Base-by-base conservation (phyloP, 2,113 vertebrate species). In the Cottus gobio region DNA sequence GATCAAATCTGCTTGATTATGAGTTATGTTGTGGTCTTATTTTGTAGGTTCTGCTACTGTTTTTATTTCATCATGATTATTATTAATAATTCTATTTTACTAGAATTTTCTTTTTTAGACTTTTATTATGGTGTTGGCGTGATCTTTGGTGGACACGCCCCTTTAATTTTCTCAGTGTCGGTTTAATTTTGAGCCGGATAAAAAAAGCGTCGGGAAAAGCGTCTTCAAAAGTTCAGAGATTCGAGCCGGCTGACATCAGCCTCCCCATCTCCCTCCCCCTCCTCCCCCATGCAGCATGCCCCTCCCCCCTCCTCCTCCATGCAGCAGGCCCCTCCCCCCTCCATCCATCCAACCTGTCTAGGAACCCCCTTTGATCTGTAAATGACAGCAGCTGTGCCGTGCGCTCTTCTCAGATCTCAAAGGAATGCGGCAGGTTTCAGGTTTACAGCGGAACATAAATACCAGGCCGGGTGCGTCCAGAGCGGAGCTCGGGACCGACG, bases 311-410 rank as follows among this genome's bases (percentile, higher is more conserved):
- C 31, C 62, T 26, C 31, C 50, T 44, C 50, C 56, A n/a, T n/a
- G n/a, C n/a, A n/a, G n/a, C n/a, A n/a, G n/a, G n/a, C n/a, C 30
- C 31, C 50, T 44, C 50, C 56, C 72, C 36, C 42, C 12, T 20
- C 31, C 62, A 28, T 60, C 58, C 64, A 34, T 22, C 54, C 75
- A 69, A 75, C 78, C 79, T 87, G 85, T 82, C 79, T 57, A 72
- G 77, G 88, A 89, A 90, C 88, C 79, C 84, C 70, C 60, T 90
- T 87, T 90, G 87, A 92, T 91, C 83, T 71, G 66, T 52, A 79
- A n/a, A n/a, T 86, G 90, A 91, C 87, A 87, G 83, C 91, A 91
- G 91, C 91, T 90, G 89, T 86, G 60, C 79, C 75, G 84, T 83
- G 76, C 77, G 65, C 79, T 65, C 46, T 70, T 82, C n/a, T 37